A percentile compares a stretch with the other conserved stretches of the same genome.
These are phyloP conservation scores for Sarcophaga carnaria DNA, from an alignment of 2,888 invertebrate genomes.

Conservation along the genomic window DNA sequence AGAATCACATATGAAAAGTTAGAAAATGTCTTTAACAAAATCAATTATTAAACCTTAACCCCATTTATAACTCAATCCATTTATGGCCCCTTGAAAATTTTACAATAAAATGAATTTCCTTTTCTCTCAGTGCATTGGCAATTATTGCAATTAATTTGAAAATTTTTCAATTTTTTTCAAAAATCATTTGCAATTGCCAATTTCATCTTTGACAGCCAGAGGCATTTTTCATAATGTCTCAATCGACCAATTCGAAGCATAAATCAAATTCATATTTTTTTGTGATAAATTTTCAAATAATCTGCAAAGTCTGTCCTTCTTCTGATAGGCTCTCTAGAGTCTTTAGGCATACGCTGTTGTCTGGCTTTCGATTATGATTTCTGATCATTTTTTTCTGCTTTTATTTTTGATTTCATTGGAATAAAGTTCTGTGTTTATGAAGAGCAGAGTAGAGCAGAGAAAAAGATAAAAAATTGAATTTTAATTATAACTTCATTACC, in stretches of 20 bases:
- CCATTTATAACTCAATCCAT: too few species aligned
- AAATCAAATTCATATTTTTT: conserved; percentile 28
- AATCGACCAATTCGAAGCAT: conserved; percentile 34
- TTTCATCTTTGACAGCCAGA: conserved; percentile 29
- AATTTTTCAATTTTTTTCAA: neutral
- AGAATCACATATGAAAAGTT: too few species aligned
- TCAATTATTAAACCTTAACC: too few species aligned
- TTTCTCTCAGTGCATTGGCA: conserved; percentile 24
- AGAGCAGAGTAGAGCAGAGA: neutral
- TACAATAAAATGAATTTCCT: too few species aligned
- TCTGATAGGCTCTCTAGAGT: neutral
- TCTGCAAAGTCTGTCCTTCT: conserved; percentile 7
- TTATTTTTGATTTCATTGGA: neutral
- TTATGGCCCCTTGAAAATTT: too few species aligned
- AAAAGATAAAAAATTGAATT: conserved; percentile 67
- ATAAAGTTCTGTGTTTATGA: neutral
- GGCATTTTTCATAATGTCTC: conserved; percentile 45
- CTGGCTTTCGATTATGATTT: conserved; percentile 36
- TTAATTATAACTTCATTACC: conserved; percentile 70
- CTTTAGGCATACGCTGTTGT: neutral
- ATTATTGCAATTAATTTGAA: neutral
- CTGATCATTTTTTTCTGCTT: conserved; percentile 40
- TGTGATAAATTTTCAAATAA: conserved; percentile 45
- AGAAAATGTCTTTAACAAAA: too few species aligned
- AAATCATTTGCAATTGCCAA: conserved; percentile 45